These are phyloP conservation scores for Drosophila leontia DNA, from an alignment of 1,140 invertebrate species.

Conservation along the genomic window DNA sequence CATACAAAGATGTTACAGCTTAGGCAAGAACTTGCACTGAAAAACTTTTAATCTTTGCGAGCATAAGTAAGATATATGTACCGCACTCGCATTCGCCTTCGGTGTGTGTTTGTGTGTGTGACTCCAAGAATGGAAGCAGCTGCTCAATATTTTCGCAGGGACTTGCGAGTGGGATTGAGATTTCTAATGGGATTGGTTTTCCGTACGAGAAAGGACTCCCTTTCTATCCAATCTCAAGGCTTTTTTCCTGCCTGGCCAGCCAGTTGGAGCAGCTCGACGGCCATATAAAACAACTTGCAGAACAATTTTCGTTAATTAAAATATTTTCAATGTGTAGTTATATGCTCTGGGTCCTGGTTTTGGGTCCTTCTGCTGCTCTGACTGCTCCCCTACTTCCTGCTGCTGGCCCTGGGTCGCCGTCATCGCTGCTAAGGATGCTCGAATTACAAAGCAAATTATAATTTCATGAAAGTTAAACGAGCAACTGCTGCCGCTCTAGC, in stretches of 20 bases:
- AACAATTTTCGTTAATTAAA: constrained; percentile 84
- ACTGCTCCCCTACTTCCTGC: constrained; percentile 28
- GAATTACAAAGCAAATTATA: constrained; percentile 84
- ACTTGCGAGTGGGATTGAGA: constrained; percentile 70
- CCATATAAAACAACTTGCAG: constrained; percentile 74
- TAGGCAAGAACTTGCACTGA: constrained; percentile 81
- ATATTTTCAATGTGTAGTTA: constrained; percentile 74
- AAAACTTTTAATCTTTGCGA: constrained; percentile 82
- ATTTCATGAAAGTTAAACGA: constrained; percentile 85
- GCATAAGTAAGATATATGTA: constrained; percentile 83
- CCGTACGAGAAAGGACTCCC: constrained; percentile 12
- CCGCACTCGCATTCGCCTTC: constrained; percentile 16
- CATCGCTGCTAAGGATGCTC: constrained; percentile 76
- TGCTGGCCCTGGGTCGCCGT: constrained; percentile 49
- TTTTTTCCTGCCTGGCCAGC: constrained; percentile 4
- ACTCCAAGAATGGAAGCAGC: constrained; percentile 72
- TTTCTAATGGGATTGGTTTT: constrained; percentile 82
- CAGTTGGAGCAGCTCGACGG: constrained; percentile 53
- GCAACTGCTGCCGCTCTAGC: constrained; percentile 58
- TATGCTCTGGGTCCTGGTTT: constrained; percentile 46
- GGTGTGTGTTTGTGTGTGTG: constrained; percentile 23
- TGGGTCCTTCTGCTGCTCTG: constrained; percentile 4
- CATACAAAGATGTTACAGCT: constrained; percentile 81
- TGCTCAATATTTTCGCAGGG: constrained; percentile 73
- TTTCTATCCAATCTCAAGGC: constrained; percentile 8